These are phyloP conservation scores for Tiaroga cobitis DNA, from an alignment of 2,797 vertebrate species.

Conservation along the genomic window DNA sequence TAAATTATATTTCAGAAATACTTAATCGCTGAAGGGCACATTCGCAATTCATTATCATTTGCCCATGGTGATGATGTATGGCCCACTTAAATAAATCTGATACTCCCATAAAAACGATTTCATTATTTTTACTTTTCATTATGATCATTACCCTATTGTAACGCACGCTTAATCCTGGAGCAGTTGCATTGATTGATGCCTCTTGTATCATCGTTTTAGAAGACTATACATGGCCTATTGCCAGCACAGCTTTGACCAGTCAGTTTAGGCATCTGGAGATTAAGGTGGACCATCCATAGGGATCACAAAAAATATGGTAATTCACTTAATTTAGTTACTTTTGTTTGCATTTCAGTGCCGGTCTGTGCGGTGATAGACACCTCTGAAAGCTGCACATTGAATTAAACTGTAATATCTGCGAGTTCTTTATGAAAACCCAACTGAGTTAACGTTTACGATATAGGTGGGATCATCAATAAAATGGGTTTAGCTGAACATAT, in stretches of 20 bases:
- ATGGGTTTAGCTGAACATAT: not conserved
- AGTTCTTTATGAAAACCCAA: constrained; percentile 80
- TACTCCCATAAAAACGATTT: constrained; percentile 71
- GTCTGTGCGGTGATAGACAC: constrained; percentile 83
- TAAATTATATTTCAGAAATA: constrained; percentile 81
- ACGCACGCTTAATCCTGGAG: constrained; percentile 81
- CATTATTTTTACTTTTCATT: constrained; percentile 62
- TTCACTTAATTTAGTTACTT: constrained; percentile 88
- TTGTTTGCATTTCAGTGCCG: constrained; percentile 78
- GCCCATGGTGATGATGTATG: constrained; percentile 87
- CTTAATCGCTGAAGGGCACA: constrained; percentile 84
- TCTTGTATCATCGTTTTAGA: constrained; percentile 74
- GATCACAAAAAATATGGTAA: constrained; percentile 82
- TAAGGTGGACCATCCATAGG: constrained; percentile 85
- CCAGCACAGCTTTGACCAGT: constrained; percentile 86
- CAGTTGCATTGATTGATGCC: constrained; percentile 84
- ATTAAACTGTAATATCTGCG: constrained; percentile 84
- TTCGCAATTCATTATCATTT: constrained; percentile 89
- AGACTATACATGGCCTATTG: constrained; percentile 72
- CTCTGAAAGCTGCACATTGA: constrained; percentile 81
- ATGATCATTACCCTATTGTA: constrained; percentile 51
- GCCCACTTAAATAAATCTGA: constrained; percentile 86
- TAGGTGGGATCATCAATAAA: not conserved
- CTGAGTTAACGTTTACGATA: constrained; percentile 73
- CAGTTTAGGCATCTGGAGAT: constrained; percentile 84